Base-by-base conservation (phyloP, 2,888 invertebrate genomes). In the Spilosoma lubricipeda region DNA sequence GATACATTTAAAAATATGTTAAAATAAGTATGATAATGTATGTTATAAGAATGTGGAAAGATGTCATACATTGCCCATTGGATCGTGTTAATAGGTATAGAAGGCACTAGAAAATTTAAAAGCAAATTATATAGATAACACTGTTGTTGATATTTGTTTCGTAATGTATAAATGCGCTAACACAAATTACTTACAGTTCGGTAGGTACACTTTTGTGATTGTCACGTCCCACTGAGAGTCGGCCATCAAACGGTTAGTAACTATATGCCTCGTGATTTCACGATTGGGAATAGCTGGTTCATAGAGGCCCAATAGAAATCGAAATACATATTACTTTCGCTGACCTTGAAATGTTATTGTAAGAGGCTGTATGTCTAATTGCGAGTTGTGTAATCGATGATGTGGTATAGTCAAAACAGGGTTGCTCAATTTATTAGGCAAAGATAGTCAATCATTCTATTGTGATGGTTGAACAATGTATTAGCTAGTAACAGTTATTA, bases 321-420 rank as follows among this genome's bases (percentile, higher is more conserved):
- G 89, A 90, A 90, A 89, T 80, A 78, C 77, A 79, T 74, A 76
- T 77, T 86, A 91, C 92, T 93, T 93, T 93, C 92, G 85, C 86
- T 81, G 91, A 90, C 93, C 93, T 93, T 93, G 91, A 77, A 66
- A 65, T 81, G 82, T 82, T 86, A 88, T 89, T 89, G 89, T 89
- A 82, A 87, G 86, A 88, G 87, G 83, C 82, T 87, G 86, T 89
- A 86, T 88, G 84, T 89, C 86, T 91, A 91, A 92, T 92, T 90
- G 90, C 82, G 74, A 75, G 84, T 92, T 91, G 88, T 86, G 90
- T 87, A 92, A 92, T 75, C 82, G 18, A 70, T 70, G 82, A 83
- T 84, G 87, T 82, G 79, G 88, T 88, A 90, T 90, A 91, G 90
- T 92, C 90, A 88, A 89, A 89, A 85, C 79, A 84, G 83, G 85